Percentiles rank a stretch among this genome's conserved stretches.
These are phyloP conservation scores for Corythornis cristatus DNA, from an alignment of 2,113 vertebrate species.

Conservation along the genomic window DNA sequence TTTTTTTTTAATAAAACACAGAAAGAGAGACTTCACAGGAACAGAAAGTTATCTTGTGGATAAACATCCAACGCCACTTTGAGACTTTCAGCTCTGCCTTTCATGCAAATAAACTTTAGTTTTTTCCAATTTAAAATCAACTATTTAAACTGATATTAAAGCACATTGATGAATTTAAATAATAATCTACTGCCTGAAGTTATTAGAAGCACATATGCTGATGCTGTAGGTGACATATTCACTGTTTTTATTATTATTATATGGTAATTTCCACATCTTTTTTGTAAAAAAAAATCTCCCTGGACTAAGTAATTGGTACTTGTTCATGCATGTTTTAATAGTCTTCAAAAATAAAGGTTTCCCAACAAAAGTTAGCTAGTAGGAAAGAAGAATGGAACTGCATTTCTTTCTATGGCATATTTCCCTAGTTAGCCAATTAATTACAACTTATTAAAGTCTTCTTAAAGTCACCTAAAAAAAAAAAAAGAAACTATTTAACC, in stretches of 20 bases:
- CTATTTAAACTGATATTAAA: conserved; percentile 43
- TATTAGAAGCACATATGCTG: conserved; percentile 34
- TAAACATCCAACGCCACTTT: conserved; percentile 40
- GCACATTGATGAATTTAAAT: conserved; percentile 62
- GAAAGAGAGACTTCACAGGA: background rate
- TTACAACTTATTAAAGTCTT: conserved; percentile 71
- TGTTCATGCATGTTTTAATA: conserved; percentile 85
- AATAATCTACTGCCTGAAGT: conserved; percentile 52
- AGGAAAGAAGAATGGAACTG: conserved; percentile 77
- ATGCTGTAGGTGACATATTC: conserved; percentile 59
- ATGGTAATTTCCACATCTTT: conserved; percentile 64
- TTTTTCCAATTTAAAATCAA: conserved; percentile 44
- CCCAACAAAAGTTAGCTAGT: conserved; percentile 76
- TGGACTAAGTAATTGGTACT: conserved; percentile 71
- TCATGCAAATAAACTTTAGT: conserved; percentile 49
- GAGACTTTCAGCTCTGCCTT: conserved; percentile 9
- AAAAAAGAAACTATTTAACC: background rate
- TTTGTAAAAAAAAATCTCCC: conserved; percentile 66
- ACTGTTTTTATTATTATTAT: conserved; percentile 75
- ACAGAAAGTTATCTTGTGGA: conserved; percentile 8
- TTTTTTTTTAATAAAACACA: background rate
- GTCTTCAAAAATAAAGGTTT: conserved; percentile 73
- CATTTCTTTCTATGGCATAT: conserved; percentile 84
- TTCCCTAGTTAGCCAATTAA: conserved; percentile 94
- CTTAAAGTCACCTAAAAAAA: conserved; percentile 68